Base-by-base conservation (phyloP, 2,797 vertebrate species). In the Phoebastria nigripes region DNA sequence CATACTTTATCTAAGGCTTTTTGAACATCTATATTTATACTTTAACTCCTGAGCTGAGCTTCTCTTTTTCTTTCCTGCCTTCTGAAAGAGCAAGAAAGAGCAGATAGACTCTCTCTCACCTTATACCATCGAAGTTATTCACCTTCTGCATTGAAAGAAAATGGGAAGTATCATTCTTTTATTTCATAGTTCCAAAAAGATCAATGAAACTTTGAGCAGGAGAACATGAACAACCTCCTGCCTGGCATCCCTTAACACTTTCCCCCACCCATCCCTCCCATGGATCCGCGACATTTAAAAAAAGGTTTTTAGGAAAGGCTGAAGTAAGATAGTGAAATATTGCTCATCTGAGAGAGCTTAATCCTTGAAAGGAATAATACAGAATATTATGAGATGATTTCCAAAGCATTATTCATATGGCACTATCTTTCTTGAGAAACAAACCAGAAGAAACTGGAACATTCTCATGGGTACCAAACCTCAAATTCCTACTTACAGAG, bases 201-300 rank as follows among this genome's bases (percentile, higher is more conserved):
- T 92, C 80, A 92, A 39, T 85, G 90, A 79, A 96, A 84, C 73
- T 87, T 87, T 87, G 79, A 96, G 74, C 44, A 89, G 74, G 52
- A 83, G 70, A 90, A 90, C 66, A 80, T 37, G 80, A 96, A 61
- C 85, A 87, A 17, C 47, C 63, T 80, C 81, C 88, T 96, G 52
- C 78, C 47, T 93, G 63, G 37, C 52, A 63, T 92, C 26, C 17
- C 59, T 80, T 93, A 71, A 89, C 70, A 85, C 28, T 4, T 92
- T 89, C 47, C 35, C 31, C 28, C 18, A 52, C 82, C 55, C n/a
- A 76, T 58, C 73, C 65, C 42, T 89, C 77, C 33, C 20, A 33
- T 62, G 26, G 77, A 80, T 94, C 65, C 8, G 6, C 6, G 8
- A 58, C 28, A 42, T n/a, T 87, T 77, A 9, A 47, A 46, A 58